phyloP scores from a whole-genome alignment of 2,888 invertebrate genomes.

The Coelopa pilipes region DNA sequence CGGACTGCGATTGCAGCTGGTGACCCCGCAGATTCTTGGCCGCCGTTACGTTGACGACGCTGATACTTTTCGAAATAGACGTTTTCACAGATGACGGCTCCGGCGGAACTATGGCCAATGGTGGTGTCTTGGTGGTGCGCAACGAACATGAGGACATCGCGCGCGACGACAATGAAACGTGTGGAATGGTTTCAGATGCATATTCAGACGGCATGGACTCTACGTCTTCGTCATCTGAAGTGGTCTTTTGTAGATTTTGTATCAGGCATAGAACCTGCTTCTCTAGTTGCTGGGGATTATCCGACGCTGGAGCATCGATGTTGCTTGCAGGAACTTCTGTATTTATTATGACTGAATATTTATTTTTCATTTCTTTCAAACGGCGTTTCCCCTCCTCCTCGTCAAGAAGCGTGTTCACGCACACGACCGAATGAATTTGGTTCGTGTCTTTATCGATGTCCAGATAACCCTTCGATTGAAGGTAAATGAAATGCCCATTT shows the following conservation, averaged over 20 bases:
- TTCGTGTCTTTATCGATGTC: constrained; percentile 83
- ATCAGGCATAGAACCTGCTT: constrained; percentile 78
- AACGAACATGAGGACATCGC: constrained; percentile 38
- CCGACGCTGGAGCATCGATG: constrained; percentile 70
- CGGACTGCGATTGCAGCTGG: not conserved
- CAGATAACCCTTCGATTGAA: constrained; percentile 84
- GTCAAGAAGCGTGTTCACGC: constrained; percentile 82
- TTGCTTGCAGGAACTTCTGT: constrained; percentile 66
- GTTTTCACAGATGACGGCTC: constrained; percentile 63
- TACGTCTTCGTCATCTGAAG: constrained; percentile 49
- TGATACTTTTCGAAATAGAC: constrained; percentile 66
- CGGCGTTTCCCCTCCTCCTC: constrained; percentile 79
- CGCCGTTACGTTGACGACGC: constrained; percentile 62
- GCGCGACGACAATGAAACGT: constrained; percentile 24
- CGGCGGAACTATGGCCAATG: constrained; percentile 65
- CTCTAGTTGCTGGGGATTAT: constrained; percentile 78
- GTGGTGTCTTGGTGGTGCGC: constrained; percentile 58
- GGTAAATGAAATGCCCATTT: constrained; percentile 85
- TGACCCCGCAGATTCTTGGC: constrained; percentile 56
- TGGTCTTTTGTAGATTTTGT: constrained; percentile 66
- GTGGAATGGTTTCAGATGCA: constrained; percentile 1
- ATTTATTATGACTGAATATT: constrained; percentile 78
- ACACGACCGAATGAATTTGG: constrained; percentile 85
- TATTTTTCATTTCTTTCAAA: constrained; percentile 82
- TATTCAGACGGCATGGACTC: constrained; percentile 22